Evolutionary conservation across 2,888 invertebrate species (phyloP), one percentile per base, ranked within the genome.

Genomic region (Drosophila mulleri): DNA sequence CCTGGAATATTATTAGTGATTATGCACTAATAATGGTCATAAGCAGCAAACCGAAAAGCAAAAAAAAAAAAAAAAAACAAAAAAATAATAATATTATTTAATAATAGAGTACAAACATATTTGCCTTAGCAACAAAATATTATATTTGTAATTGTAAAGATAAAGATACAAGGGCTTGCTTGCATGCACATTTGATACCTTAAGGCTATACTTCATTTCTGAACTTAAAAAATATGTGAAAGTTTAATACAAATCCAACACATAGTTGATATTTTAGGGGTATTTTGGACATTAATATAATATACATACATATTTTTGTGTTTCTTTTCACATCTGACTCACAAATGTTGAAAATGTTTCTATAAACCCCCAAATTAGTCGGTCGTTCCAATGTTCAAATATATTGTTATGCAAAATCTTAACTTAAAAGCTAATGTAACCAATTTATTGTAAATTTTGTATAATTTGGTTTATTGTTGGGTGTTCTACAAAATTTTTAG

Each of bases 281-380:
- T 50, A 14, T 26, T 26, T 53, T 32, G 16, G 56, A 47, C 52
- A 72, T 62, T 42, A 11, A 62, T 59, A 59, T 68, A 68, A 61
- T 66, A 62, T 68, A 48, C 54, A 72, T 68, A 63, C 41, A 73
- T 63, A 60, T 59, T 37, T 42, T 23, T 29, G 7, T 32, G 2
- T 64, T 42, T 54, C 23, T 48, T 44, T 32, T 41, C n/a, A 35
- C 37, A 37, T 23, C 56, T 61, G 29, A n/a, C 23, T 53, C 45
- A 37, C 37, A 39, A 62, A 66, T 61, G 57, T 72, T 54, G 14
- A 52, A 39, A 45, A 41, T 54, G 32, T 26, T 59, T 52, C 8
- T 12, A 60, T 39, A 32, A 35, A 42, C 20, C 23, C 12, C 9
- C 44, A 64, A 48, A 62, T 54, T 39, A 47, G 18, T n/a, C 29